These are phyloP conservation scores for Zeus faber DNA, from an alignment of 2,113 vertebrate species.

Conservation along the genomic window DNA sequence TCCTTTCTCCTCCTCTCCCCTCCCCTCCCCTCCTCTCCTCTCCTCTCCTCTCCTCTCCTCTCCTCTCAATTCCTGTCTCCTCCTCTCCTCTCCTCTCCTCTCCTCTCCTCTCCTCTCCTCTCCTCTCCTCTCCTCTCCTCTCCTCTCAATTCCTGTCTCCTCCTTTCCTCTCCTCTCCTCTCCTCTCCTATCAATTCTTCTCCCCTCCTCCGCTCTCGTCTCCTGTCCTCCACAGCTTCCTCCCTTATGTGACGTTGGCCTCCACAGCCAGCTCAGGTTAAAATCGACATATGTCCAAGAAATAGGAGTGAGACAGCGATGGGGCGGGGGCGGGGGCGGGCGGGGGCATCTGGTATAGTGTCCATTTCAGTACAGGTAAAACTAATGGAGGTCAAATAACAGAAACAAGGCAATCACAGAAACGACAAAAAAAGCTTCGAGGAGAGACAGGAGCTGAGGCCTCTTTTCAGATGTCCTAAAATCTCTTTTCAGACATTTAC, in stretches of 20 bases:
- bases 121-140: conserved; percentile 23
- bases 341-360: neutral
- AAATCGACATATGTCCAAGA: conserved; percentile 44
- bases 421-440: no score
- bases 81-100: neutral
- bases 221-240: no score
- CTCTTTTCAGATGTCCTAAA: no score
- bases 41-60: no score
- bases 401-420: no score
- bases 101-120: conserved; percentile 14
- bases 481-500: no score
- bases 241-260: neutral
- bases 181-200: conserved; percentile 11
- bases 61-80: neutral
- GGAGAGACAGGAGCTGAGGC: no score
- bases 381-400: neutral
- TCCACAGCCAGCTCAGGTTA: conserved; percentile 32
- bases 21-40: no score
- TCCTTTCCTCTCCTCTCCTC: neutral
- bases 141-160: neutral
- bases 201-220: conserved; percentile 21
- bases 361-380: neutral
- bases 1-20: no score
- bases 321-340: neutral
- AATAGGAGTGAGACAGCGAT: neutral